Base-by-base conservation (phyloP, 2,888 invertebrate genomes). In the Synergus umbraculus region DNA sequence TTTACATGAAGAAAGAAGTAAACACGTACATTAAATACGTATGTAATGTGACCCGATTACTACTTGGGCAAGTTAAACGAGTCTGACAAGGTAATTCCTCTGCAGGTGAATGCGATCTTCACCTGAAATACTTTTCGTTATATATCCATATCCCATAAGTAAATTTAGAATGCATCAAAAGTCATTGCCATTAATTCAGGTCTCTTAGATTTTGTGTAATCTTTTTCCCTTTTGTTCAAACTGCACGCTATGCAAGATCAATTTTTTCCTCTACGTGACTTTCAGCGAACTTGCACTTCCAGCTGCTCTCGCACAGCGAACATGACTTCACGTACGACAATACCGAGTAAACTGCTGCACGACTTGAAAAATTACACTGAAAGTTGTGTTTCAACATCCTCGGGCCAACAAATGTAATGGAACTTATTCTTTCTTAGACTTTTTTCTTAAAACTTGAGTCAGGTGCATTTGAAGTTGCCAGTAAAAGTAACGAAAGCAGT, bases 261-360 rank as follows among this genome's bases (percentile, higher is more conserved):
- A 69, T 49, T 69, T 69, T 69, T 22, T 13, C 46, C 49, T 69
- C 69, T 49, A 69, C 69, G 69, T 69, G 69, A 46, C 69, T 69
- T 69, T 29, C 69, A 69, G 44, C 22, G 46, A 49, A 69, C 15
- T 69, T 69, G 46, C 13, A 69, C 13, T 69, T 15, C 46, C 69
- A 69, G 69, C 46, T 69, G 69, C 69, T 69, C 46, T 69, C 46
- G 46, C 29, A 46, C 29, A 46, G 49, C 49, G 29, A 69, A 69
- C 69, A 49, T 69, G 46, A 69, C 29, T 49, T 46, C 69, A 69
- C 46, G 44, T 69, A 69, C 54, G 67, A 46, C 67, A 69, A 49
- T 44, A 69, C 46, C 49, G 9, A n/a, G 29, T 49, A 69, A 46
- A n/a, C 41, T 22, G 15, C 12, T 13, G 15, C 46, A 29, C 9